Evolutionary conservation across 2,888 invertebrate genomes (phyloP), one percentile per base, ranked within the genome.

Genomic region (Pterostichus madidus): DNA sequence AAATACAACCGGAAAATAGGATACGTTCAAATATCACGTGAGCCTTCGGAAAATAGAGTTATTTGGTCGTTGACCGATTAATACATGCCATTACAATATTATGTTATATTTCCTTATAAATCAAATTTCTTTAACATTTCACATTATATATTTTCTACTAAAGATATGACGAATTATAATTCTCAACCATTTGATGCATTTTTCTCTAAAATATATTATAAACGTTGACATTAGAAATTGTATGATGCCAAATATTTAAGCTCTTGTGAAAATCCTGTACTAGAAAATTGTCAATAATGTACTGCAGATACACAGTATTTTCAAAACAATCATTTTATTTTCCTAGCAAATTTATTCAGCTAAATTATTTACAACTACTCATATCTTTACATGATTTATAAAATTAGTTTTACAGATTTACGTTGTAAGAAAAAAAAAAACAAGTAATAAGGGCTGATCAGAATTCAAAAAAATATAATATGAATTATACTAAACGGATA

Each of bases 401-500:
- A 56, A 24, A 24, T 24, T 2, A 1, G 24, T 24, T 24, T 24
- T 24, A 24, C 24, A 2, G 24, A 49, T 49, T 49, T 49, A 49
- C 11, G 8, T 49, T 1, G 6, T 8, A 49, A 8, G 10, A n/a
- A 49, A 11, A 49, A 49, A 2, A 10, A 49, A 5, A 49, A 2
- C 8, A n/a, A 5, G 11, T 10, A 64, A 35, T 5, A 64, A 17
- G 44, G 46, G 71, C 1, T 46, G 39, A 71, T 39, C 5, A 7
- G 39, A 6, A 8, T 39, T 39, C 39, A 39, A 5, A 8, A n/a
- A 39, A 39, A 8, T 39, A 8, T 0, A 39, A 46, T 4, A 7
- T 53, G 56, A 59, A 75, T 59, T 59, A 35, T 81, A 75, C 75
- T 75, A 81, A 75, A 81, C 81, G 46, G 81, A 75, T 81, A 81